These are phyloP conservation scores for Lepetodrilus schrolli DNA, from an alignment of 2,888 invertebrate species.

Conservation along the genomic window DNA sequence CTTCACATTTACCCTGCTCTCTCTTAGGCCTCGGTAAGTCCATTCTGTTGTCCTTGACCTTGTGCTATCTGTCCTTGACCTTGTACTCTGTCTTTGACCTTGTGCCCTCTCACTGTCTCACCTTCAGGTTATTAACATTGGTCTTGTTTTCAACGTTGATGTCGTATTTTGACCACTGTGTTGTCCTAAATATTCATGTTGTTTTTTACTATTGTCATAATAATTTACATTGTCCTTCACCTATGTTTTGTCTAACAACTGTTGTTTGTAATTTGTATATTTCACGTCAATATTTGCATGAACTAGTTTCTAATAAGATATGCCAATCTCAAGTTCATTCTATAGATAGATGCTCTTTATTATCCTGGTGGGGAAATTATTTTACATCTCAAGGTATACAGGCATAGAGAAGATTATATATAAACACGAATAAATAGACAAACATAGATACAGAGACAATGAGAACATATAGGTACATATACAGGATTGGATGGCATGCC, in stretches of 20 bases:
- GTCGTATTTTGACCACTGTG: background rate
- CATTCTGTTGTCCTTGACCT: slow-evolving; percentile 20
- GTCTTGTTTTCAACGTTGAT: background rate
- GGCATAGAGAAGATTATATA: too few relatives aligned
- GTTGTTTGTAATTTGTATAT: background rate
- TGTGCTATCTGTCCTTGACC: slow-evolving; percentile 10
- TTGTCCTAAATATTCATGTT: background rate
- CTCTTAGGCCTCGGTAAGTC: slow-evolving; percentile 26
- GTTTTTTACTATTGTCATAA: background rate
- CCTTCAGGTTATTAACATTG: background rate
- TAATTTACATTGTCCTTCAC: background rate
- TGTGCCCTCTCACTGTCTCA: background rate
- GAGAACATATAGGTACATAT: too few relatives aligned
- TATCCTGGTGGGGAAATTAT: too few relatives aligned
- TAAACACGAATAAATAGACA: too few relatives aligned
- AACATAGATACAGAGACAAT: too few relatives aligned
- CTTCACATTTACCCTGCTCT: slow-evolving; percentile 11
- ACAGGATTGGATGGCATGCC: too few relatives aligned
- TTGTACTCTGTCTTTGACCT: background rate
- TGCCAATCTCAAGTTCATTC: too few relatives aligned
- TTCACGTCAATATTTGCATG: background rate
- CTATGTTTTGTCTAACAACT: background rate
- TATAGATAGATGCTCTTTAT: too few relatives aligned
- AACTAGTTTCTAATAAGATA: background rate
- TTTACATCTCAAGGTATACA: too few relatives aligned